Evolutionary conservation across 2,113 vertebrate species (phyloP), one percentile per base, ranked within the genome.

Genomic region (Conger conger): DNA sequence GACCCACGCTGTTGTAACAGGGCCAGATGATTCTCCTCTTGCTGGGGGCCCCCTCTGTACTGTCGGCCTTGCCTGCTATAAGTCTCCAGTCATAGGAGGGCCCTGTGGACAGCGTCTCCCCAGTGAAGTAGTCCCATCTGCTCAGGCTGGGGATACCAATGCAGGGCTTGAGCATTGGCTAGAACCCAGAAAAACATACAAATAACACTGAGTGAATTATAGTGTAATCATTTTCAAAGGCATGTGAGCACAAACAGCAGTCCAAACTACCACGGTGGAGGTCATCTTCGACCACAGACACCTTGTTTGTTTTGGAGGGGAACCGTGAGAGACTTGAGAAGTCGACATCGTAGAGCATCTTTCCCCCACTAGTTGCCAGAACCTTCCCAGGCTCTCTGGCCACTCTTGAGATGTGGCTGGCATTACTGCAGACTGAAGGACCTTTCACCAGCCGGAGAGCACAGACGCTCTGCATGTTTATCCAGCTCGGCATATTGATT

Each of bases 1-100:
- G 95, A 90, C 91, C 92, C 85, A 99, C 92, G 27, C 97, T 96
- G 88, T 97, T 97, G 27, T 99, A 99, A 91, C 98, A 99, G 0
- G 98, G 98, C 98, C 98, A 99, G 38, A 99, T 96, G 3, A 98
- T 97, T 91, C 96, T 96, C 91, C 98, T 96, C 90, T 94, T 96
- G 16, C 94, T 97, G 89, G 93, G 96, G 79, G 94, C 16, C 82
- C 98, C 97, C 82, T 98, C 97, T 0, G 91, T 82, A 86, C 90
- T 88, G 50, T 90, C 90, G 36, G 93, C 89, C 90, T 93, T 95
- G 73, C 93, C 88, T 3, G 94, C 89, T 84, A 95, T 91, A 94
- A 96, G 96, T 79, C 94, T 92, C 96, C 97, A 99, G 37, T 99
- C 98, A 76, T 98, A 99, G 0, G 96, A 96, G 11, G 98, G 98